These are phyloP conservation scores for Sesia bembeciformis DNA, from an alignment of 2,888 invertebrate species.

Conservation along the genomic window DNA sequence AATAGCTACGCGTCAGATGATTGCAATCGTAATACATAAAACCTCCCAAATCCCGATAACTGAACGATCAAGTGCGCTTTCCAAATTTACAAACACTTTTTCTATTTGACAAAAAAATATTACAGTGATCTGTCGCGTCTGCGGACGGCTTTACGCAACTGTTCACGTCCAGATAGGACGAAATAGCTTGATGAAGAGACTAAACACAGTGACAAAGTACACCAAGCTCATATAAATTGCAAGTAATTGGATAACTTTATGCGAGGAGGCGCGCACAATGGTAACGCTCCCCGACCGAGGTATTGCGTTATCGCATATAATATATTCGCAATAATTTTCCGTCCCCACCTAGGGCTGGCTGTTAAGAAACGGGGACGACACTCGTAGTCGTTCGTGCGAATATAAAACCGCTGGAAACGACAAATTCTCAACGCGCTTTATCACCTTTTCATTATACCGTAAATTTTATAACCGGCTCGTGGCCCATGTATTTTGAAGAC, in stretches of 20 bases:
- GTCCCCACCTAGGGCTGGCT: slow-evolving; percentile 24
- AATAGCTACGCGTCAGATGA: too few species aligned
- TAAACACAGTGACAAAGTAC: not conserved
- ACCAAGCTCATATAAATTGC: slow-evolving; percentile 28
- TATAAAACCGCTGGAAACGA: slow-evolving; percentile 28
- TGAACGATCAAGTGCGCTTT: too few species aligned
- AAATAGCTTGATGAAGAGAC: not conserved
- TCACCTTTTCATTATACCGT: not conserved
- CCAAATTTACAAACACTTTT: too few species aligned
- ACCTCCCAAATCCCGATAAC: too few species aligned
- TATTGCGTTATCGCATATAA: slow-evolving; percentile 41
- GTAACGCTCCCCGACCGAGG: slow-evolving; percentile 19
- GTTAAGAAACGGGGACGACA: slow-evolving; percentile 28
- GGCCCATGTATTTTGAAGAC: too few species aligned
- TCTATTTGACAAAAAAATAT: too few species aligned
- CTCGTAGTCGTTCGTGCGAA: slow-evolving; percentile 19
- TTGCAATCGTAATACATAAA: too few species aligned
- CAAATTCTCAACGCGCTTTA: not conserved
- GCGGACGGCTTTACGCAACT: not conserved
- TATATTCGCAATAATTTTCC: slow-evolving; percentile 47
- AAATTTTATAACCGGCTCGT: not conserved
- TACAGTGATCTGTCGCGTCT: too few species aligned
- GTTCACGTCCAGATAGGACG: not conserved
- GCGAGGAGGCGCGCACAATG: slow-evolving; percentile 28
- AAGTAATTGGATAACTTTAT: slow-evolving; percentile 48